Base-by-base conservation (phyloP, 2,888 invertebrate genomes). In the Trichogramma evanescens region DNA sequence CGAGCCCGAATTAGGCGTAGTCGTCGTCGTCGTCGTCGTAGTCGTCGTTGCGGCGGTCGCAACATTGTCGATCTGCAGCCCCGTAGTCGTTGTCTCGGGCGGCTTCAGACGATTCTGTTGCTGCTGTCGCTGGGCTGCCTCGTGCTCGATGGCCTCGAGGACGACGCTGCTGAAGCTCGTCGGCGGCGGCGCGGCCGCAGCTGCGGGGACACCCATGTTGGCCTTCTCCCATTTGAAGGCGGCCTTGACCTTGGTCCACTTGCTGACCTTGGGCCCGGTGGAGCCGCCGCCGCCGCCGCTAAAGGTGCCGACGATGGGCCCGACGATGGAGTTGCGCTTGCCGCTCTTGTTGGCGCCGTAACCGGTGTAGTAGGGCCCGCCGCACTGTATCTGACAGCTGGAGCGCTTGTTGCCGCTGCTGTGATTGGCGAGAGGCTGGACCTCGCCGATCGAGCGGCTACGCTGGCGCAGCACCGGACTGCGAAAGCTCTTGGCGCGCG, bases 161-260 rank as follows among this genome's bases (percentile, higher is more conserved):
- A 50, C 54, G n/a, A 54, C 8, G 40, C 40, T 54, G 13, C 59
- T 9, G 9, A 59, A 51, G 7, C 50, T 13, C 4, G 56, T 45
- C 7, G 59, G 50, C 9, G 63, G 50, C 1, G 56, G 7, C n/a
- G 55, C 46, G 7, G 52, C 6, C n/a, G 41, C n/a, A 1, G 49
- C 7, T 3, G 65, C 68, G n/a, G 43, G 52, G 5, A 56, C 46
- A 1, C 80, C 78, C 78, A 80, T 79, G 65, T 84, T 85, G 0
- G 89, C 89, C 68, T 87, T 87, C 72, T 91, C 91, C 91, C 91
- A 91, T 69, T 89, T 90, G 70, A 92, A 89, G 9, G 93, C 93
- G 51, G 91, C 91, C 76, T 93, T 93, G 7, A 93, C 93, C 78
- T 88, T 87, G 0, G 91, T 91, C 93, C 93, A 93, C 73, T 93